Evolutionary conservation across 64 coral and sea anemone species (phyloP).

Genomic region (Pachyseris speciosa): DNA sequence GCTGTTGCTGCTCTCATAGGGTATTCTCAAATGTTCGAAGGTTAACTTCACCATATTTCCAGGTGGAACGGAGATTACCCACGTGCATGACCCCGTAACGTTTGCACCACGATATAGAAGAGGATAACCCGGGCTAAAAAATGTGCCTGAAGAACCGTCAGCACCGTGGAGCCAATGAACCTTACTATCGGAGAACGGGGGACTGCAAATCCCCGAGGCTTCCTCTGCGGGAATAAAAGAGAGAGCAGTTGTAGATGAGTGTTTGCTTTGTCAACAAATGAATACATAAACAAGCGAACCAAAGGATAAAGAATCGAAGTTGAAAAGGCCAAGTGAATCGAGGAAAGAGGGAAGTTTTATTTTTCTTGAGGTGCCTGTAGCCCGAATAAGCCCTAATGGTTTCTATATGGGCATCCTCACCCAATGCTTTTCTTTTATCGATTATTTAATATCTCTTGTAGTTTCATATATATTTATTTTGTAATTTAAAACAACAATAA

Average conservation of each 20-base stretch:
- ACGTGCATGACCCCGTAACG: background rate
- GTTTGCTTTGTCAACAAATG: background rate
- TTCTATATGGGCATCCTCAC: no score
- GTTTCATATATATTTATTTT: no score
- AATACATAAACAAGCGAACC: background rate
- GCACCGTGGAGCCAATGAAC: background rate
- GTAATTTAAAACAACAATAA: no score
- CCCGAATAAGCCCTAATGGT: no score
- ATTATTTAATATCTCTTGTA: no score
- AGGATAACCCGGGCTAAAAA: no score
- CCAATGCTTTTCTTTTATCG: no score
- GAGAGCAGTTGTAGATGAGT: background rate
- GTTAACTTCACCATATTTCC: background rate
- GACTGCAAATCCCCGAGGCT: background rate
- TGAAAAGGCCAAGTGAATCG: background rate
- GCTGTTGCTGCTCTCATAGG: no score
- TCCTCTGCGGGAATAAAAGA: background rate
- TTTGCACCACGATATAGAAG: background rate
- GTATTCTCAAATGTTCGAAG: background rate
- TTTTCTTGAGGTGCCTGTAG: no score
- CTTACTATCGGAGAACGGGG: background rate
- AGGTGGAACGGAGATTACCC: background rate
- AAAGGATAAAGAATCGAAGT: no score
- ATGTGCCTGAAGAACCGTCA: background rate
- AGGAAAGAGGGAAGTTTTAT: no score